Evolutionary conservation across 2,797 vertebrate genomes (phyloP).

Genomic region (Masticophis lateralis): DNA sequence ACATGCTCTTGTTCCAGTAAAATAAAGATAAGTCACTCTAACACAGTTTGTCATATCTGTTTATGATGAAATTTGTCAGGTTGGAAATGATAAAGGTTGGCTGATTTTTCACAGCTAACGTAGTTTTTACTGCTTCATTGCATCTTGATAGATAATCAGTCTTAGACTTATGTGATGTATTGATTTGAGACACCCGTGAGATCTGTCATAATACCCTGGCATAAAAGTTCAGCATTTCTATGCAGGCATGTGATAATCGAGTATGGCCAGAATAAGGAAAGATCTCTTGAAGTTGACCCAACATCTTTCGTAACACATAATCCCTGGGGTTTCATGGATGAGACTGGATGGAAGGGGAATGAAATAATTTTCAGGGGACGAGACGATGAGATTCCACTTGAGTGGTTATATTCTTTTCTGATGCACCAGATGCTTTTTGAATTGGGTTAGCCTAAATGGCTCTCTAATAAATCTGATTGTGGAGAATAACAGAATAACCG

Average conservation of each 20-base stretch:
- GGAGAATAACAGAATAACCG: neutral
- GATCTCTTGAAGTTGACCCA: neutral
- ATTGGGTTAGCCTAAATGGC: neutral
- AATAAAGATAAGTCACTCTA: neutral
- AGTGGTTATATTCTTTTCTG: neutral
- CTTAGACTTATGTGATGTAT: neutral
- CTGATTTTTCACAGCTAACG: neutral
- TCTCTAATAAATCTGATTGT: neutral
- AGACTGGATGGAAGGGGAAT: neutral
- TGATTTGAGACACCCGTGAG: neutral
- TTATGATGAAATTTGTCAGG: slow-evolving; percentile 3
- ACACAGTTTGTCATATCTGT: neutral
- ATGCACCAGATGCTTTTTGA: neutral
- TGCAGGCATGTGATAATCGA: neutral
- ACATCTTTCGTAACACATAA: neutral
- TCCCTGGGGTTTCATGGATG: neutral
- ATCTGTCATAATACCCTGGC: neutral
- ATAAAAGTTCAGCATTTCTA: neutral
- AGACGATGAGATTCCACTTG: neutral
- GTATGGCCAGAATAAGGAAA: neutral
- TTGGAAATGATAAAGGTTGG: neutral
- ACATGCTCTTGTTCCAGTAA: neutral
- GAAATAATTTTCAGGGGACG: neutral
- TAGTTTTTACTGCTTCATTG: neutral
- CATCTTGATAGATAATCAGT: neutral